Percentiles rank a stretch among this genome's conserved stretches.
Conservation (phyloP, 1,140 invertebrate genomes). For the Brachionus paranguensis region DNA sequence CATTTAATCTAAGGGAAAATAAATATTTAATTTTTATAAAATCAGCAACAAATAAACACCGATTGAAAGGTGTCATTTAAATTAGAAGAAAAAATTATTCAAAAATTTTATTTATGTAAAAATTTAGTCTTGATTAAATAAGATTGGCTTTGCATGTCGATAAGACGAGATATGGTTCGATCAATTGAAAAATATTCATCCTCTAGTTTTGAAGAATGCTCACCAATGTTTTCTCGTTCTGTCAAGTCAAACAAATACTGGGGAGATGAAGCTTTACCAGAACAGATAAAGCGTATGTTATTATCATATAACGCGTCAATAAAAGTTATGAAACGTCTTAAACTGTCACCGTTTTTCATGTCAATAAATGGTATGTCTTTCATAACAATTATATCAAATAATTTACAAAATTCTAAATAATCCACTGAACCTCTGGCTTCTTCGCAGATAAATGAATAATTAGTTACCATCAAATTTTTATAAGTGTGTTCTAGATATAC, state of each 20-base stretch:
- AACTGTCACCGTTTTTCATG: conserved; percentile 68
- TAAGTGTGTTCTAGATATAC: conserved; percentile 81
- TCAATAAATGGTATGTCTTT: conserved; percentile 78
- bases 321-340: conserved; percentile 87
- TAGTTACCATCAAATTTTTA: conserved; percentile 79
- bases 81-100: conserved; percentile 28
- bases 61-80: background rate
- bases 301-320: conserved; percentile 96
- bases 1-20: background rate
- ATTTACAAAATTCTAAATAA: conserved; percentile 81
- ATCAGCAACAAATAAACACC: background rate
- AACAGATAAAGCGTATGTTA: conserved; percentile 60
- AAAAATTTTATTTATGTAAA: background rate
- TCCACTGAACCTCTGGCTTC: conserved; percentile 79
- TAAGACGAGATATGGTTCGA: conserved; percentile 79
- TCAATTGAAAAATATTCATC: conserved; percentile 96
- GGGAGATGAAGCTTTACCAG: background rate
- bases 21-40: background rate
- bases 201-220: conserved; percentile 31
- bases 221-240: background rate
- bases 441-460: conserved; percentile 59
- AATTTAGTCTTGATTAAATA: conserved; percentile 61
- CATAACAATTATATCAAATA: conserved; percentile 89
- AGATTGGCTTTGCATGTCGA: conserved; percentile 86
- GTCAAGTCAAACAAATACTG: conserved; percentile 8